phyloP scores from a whole-genome alignment of 2,888 invertebrate species.

The Pantelozetes paolii region DNA sequence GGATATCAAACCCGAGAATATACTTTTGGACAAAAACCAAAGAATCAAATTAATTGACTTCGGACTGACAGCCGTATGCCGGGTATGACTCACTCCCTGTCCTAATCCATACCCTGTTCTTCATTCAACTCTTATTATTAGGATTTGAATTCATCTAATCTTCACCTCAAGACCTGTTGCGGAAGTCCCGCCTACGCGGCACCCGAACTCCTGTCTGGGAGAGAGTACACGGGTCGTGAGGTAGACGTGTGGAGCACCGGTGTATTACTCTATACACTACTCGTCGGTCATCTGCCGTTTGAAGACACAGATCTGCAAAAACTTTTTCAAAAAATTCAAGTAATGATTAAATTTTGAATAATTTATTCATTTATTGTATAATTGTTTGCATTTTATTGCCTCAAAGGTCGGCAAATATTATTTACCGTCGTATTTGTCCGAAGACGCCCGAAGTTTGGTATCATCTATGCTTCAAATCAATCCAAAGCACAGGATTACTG shows the following conservation, averaged over 20 bases:
- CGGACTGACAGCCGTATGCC: slow-evolving; percentile 70
- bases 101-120: background rate
- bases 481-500: slow-evolving; percentile 64
- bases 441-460: slow-evolving; percentile 60
- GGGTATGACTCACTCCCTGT: slow-evolving; percentile 47
- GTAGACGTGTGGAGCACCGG: slow-evolving; percentile 82
- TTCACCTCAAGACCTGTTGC: slow-evolving; percentile 64
- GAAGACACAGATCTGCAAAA: slow-evolving; percentile 68
- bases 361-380: too few relatives aligned
- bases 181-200: slow-evolving; percentile 73
- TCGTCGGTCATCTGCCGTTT: slow-evolving; percentile 74
- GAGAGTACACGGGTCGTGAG: slow-evolving; percentile 39
- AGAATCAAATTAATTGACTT: slow-evolving; percentile 76
- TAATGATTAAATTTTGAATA: too few relatives aligned
- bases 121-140: background rate
- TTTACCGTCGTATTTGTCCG: slow-evolving; percentile 64
- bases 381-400: too few relatives aligned
- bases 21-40: slow-evolving; percentile 67
- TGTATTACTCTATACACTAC: slow-evolving; percentile 68
- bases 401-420: slow-evolving; percentile 50
- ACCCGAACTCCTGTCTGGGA: slow-evolving; percentile 59
- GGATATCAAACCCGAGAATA: slow-evolving; percentile 78
- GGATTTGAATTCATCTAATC: slow-evolving; percentile 58
- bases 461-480: slow-evolving; percentile 63
- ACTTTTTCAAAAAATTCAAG: slow-evolving; percentile 70